Evolutionary conservation across 2,797 vertebrate genomes (phyloP).

Genomic region (Anisognathus igniventris): DNA sequence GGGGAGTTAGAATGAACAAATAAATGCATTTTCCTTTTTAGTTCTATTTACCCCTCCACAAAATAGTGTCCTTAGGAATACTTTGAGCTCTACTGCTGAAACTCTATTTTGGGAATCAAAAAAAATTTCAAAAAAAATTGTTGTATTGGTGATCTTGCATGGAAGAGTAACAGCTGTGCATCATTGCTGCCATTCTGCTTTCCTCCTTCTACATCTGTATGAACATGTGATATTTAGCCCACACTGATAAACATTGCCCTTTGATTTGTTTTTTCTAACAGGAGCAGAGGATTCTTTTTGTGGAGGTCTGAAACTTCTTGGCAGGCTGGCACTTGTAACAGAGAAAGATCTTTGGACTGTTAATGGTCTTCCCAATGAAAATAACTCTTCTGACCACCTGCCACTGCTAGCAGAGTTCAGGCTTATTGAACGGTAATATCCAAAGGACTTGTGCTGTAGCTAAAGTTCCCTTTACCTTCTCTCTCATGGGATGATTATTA

Average conservation of each 20-base stretch:
- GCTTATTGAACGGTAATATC: slow-evolving; percentile 70
- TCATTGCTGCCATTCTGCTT: background rate
- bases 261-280: slow-evolving; percentile 17
- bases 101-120: background rate
- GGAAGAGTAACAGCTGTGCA: background rate
- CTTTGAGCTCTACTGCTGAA: background rate
- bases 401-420: slow-evolving; percentile 88
- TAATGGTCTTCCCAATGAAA: slow-evolving; percentile 86
- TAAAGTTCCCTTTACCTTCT: background rate
- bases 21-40: background rate
- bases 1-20: background rate
- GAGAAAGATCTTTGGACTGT: slow-evolving; percentile 83
- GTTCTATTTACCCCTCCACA: background rate
- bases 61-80: background rate
- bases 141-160: background rate
- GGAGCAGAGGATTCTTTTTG: slow-evolving; percentile 63
- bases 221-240: background rate
- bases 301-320: slow-evolving; percentile 85
- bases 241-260: background rate
- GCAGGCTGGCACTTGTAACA: slow-evolving; percentile 85
- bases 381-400: slow-evolving; percentile 91
- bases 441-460: background rate
- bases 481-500: background rate
- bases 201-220: background rate
- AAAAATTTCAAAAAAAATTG: too few relatives aligned